A percentile compares a stretch with the other conserved stretches of the same genome.
These are phyloP conservation scores for Maniola hyperantus DNA, from an alignment of 2,888 invertebrate species.

Conservation along the genomic window DNA sequence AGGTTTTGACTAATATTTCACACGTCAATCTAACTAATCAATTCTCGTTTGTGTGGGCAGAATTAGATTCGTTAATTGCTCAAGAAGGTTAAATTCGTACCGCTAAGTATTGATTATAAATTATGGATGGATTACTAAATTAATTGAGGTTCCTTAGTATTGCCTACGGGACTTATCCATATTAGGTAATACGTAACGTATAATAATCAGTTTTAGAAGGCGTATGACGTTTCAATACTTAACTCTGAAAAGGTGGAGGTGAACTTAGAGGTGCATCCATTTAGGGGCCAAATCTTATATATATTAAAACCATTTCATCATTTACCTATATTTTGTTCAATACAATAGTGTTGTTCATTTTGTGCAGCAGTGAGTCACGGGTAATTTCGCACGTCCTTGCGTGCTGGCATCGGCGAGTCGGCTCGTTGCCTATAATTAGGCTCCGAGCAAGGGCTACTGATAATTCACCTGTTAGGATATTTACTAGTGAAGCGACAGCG, in stretches of 20 bases:
- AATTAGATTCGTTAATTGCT: neutral
- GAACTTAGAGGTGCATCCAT: too few relatives aligned
- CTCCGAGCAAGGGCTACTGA: conserved; percentile 59
- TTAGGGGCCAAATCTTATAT: too few relatives aligned
- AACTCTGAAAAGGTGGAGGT: too few relatives aligned
- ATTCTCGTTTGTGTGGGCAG: neutral
- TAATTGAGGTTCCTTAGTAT: too few relatives aligned
- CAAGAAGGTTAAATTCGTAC: neutral
- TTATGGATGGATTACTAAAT: too few relatives aligned
- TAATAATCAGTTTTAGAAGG: too few relatives aligned
- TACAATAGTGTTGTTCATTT: conserved; percentile 10
- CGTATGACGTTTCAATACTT: too few relatives aligned
- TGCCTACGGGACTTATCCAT: too few relatives aligned
- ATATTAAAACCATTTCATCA: too few relatives aligned
- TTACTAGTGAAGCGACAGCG: conserved; percentile 39
- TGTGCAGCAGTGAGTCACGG: conserved; percentile 31
- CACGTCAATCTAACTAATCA: neutral
- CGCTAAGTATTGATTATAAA: too few relatives aligned
- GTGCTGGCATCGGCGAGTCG: conserved; percentile 54
- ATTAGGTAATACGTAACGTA: too few relatives aligned
- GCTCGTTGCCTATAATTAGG: conserved; percentile 72
- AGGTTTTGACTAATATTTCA: neutral
- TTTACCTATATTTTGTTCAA: too few relatives aligned
- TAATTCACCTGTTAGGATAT: conserved; percentile 64
- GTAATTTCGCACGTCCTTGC: conserved; percentile 61